Conservation (phyloP, 2,113 vertebrate species). For the Gila orcuttii region DNA sequence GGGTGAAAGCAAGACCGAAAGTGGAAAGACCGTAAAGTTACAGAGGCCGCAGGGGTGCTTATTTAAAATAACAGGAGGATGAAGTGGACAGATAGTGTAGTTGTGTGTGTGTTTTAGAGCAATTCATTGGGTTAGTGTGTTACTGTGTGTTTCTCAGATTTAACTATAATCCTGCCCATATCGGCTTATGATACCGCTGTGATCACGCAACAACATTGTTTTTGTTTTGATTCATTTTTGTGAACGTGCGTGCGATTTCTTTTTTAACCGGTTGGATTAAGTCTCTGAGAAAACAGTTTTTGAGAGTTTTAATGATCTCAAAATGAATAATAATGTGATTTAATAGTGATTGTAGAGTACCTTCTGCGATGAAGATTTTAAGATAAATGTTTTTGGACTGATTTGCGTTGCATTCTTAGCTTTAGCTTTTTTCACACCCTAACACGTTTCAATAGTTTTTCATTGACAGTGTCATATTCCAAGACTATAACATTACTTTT, state of each 20-base stretch:
- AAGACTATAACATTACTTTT: background rate
- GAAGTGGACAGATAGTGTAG: background rate
- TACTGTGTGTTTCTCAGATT: constrained; percentile 47
- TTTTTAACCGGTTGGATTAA: constrained; percentile 6
- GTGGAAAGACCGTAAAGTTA: background rate
- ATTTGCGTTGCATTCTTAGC: background rate
- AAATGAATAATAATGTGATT: constrained; percentile 10
- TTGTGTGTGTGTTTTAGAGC: background rate
- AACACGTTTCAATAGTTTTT: background rate
- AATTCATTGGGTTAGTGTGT: constrained; percentile 59
- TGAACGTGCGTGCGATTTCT: background rate
- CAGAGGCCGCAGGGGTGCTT: constrained; percentile 5
- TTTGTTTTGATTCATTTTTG: constrained; percentile 42
- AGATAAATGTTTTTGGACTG: background rate
- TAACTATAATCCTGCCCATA: constrained; percentile 36
- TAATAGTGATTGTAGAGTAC: background rate
- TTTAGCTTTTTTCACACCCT: background rate
- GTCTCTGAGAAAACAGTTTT: background rate
- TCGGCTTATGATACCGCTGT: constrained; percentile 43
- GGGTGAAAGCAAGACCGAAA: constrained; percentile 13
- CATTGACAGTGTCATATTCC: background rate
- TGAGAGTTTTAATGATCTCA: background rate
- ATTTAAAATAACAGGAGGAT: background rate
- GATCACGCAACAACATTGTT: constrained; percentile 22
- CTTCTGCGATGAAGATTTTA: background rate